Base-by-base conservation (phyloP, 1,140 invertebrate genomes). In the Hylaeus volcanicus region DNA sequence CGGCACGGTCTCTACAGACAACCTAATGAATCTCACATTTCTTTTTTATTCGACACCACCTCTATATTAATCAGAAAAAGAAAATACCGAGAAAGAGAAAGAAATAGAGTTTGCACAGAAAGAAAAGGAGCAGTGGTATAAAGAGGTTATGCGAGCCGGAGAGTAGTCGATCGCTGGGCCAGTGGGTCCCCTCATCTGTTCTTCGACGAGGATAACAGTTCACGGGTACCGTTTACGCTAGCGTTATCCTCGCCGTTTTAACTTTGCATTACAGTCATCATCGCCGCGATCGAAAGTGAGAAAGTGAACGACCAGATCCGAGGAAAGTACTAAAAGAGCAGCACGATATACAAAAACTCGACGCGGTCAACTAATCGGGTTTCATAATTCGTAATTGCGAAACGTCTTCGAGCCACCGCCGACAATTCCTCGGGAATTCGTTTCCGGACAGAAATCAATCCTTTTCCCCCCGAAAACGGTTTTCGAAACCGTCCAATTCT, bases 191-290 rank as follows among this genome's bases (percentile, higher is more conserved):
- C 82, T 87, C 77, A 79, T 86, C 81, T 81, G 85, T 63, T 85
- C 85, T 80, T 83, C 78, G 73, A 66, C 68, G 51, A 87, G 88
- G 86, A 90, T 91, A 91, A 91, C 90, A 91, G 90, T 91, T 89
- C 89, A 90, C 82, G 65, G 81, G 88, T 91, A 91, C 89, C 90
- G 90, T 91, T 90, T 76, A 81, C 83, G 86, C 85, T 90, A 90
- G 87, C 89, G 90, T 89, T 91, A 91, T 89, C 85, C 79, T 82
- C 74, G 71, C 83, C 68, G 80, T 88, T 86, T 89, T 72, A 82
- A 75, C 81, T 85, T 84, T 75, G 85, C 75, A 78, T 88, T 70
- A 74, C 76, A 61, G 79, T 74, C 86, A 74, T 81, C 74, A 79
- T 82, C 77, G 75, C 78, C 74, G 79, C 71, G 48, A 88, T 80